phyloP scores from a whole-genome alignment of 2,888 invertebrate genomes.

The Eristalinus sepulchralis region DNA sequence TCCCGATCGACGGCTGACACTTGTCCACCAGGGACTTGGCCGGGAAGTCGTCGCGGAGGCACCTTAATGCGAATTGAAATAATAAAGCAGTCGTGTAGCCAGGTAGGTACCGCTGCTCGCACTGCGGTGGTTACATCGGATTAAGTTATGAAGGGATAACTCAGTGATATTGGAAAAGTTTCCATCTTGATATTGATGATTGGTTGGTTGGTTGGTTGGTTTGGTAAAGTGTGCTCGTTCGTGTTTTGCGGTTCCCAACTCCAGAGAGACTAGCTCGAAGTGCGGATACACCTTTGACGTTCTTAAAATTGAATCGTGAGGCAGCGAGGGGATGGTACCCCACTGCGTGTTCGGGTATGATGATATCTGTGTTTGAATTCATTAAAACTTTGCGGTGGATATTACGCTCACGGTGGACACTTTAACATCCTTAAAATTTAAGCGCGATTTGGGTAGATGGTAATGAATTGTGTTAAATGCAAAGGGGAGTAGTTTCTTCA shows the following conservation, averaged over 20 bases:
- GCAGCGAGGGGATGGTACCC: not conserved
- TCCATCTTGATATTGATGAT: slow-evolving; percentile 59
- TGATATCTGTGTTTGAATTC: slow-evolving; percentile 27
- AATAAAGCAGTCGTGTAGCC: slow-evolving; percentile 24
- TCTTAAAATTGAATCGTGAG: slow-evolving; percentile 34
- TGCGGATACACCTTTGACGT: slow-evolving; percentile 28
- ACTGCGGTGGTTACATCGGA: slow-evolving; percentile 5
- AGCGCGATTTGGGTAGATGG: not conserved
- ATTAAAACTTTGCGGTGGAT: slow-evolving; percentile 10
- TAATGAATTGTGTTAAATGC: not conserved
- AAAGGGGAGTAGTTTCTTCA: too few relatives aligned
- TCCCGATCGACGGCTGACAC: not conserved
- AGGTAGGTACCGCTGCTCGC: not conserved
- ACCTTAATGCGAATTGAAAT: slow-evolving; percentile 10
- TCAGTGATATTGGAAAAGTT: slow-evolving; percentile 59
- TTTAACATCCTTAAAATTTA: not conserved
- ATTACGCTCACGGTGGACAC: not conserved
- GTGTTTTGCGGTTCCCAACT: not conserved
- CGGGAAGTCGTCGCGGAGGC: not conserved
- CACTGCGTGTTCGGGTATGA: slow-evolving; percentile 24
- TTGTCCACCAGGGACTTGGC: not conserved
- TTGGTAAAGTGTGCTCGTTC: slow-evolving; percentile 3
- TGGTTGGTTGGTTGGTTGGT: slow-evolving; percentile 50
- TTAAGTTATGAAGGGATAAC: slow-evolving; percentile 46
- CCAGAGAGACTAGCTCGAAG: slow-evolving; percentile 12